Evolutionary conservation across 2,888 invertebrate genomes (phyloP), one percentile per base, ranked within the genome.

Genomic region (Sturmia bella): DNA sequence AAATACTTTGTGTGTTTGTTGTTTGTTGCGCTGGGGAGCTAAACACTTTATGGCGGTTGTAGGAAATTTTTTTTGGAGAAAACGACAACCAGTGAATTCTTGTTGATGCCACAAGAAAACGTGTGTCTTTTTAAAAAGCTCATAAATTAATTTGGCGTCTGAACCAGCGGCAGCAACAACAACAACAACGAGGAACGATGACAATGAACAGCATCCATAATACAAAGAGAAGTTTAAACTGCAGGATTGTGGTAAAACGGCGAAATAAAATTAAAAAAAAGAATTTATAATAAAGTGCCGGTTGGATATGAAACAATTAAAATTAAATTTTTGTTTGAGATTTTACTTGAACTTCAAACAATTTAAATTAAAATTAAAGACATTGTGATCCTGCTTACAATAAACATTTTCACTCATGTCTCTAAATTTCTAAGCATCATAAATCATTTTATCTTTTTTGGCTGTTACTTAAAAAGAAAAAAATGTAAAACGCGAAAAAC

Each of bases 81-180:
- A 64, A 24, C 9, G 37, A 63, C 24, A 27, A 52, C n/a, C n/a
- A n/a, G 56, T 45, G 41, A 81, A 76, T 81, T 72, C 43, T 75
- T 41, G 74, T 77, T 48, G 78, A 74, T 78, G 61, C 78, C 82
- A 66, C 82, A 82, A 82, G 78, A 78, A 74, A 82, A 82, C 82
- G 82, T 82, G 82, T 82, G 82, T 82, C 82, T 70, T 74, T 78
- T 78, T 66, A 75, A 82, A 78, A 82, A 74, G 82, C 66, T 82
- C 78, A 78, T 82, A 82, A 82, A 82, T 82, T 82, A 78, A 78
- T 75, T 61, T 70, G 66, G 75, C 72, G 82, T 78, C 78, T 78
- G 64, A n/a, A n/a, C n/a, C 41, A 68, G 32, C 61, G 54, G 59
- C 41, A 66, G 48, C 24, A 61, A 13, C 32, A 32, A 32, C 32